phyloP scores from a whole-genome alignment of 2,797 vertebrate species.

The Diceros bicornis region DNA sequence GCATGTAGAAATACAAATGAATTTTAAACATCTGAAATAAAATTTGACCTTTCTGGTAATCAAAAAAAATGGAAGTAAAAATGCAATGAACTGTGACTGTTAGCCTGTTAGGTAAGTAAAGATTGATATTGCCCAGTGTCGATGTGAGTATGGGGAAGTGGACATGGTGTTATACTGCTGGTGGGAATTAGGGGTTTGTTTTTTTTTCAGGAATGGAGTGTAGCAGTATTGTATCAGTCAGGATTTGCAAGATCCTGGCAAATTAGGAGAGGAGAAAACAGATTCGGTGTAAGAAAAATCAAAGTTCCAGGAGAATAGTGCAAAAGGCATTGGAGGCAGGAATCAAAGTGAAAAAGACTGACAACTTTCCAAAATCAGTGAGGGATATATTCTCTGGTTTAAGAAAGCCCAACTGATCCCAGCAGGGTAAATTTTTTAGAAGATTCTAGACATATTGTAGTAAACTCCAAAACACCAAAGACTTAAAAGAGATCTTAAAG shows the following conservation, averaged over 20 bases:
- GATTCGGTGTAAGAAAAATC: not conserved
- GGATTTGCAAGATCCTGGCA: not conserved
- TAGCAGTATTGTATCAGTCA: not conserved
- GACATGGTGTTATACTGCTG: not conserved
- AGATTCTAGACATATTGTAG: not conserved
- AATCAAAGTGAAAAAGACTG: not conserved
- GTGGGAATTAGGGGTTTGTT: not conserved
- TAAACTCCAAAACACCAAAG: not conserved
- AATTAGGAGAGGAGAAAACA: not conserved
- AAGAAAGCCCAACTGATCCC: not conserved
- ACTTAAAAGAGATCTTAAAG: constrained; percentile 22
- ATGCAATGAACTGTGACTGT: not conserved
- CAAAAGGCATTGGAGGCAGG: not conserved
- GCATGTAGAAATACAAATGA: not conserved
- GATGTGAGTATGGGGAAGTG: not conserved
- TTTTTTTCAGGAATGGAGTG: not conserved
- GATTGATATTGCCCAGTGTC: not conserved
- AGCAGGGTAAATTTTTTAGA: not conserved
- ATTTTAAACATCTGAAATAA: constrained; percentile 12
- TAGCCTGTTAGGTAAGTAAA: not conserved
- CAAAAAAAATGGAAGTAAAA: not conserved
- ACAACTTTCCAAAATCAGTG: not conserved
- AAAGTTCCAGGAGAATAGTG: not conserved
- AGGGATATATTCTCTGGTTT: not conserved
- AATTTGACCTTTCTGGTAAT: not conserved